Conservation (phyloP, 2,888 invertebrate genomes). For the Andrena trimmerana region DNA sequence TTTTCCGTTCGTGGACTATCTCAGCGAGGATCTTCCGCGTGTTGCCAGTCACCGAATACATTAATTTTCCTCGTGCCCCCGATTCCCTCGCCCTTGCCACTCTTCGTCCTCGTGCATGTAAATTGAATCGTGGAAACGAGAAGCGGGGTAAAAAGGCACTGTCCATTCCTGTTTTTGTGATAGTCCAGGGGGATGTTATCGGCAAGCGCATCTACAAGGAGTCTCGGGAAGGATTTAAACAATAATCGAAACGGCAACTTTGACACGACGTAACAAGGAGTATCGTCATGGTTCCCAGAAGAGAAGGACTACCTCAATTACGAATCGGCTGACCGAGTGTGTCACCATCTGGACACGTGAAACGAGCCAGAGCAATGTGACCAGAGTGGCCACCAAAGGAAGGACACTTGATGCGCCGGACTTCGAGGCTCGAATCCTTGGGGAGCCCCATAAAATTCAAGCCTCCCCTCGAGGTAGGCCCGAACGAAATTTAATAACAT, state of each 20-base stretch:
- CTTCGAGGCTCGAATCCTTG: slow-evolving; percentile 62
- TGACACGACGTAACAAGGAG: too few species aligned
- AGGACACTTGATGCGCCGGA: slow-evolving; percentile 62
- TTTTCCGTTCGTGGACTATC: slow-evolving; percentile 77
- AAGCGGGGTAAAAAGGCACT: background rate
- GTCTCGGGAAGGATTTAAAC: background rate
- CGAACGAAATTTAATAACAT: slow-evolving; percentile 85
- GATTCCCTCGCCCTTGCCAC: background rate
- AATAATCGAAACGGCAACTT: background rate
- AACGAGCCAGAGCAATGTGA: background rate
- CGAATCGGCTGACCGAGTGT: background rate
- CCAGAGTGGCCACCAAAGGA: background rate
- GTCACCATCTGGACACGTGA: background rate
- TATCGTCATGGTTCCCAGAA: background rate
- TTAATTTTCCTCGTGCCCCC: slow-evolving; percentile 55
- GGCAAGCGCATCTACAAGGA: background rate
- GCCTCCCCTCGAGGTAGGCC: slow-evolving; percentile 81
- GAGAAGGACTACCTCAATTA: background rate
- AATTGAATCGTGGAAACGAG: slow-evolving; percentile 32
- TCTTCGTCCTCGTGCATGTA: slow-evolving; percentile 1
- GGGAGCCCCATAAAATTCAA: slow-evolving; percentile 82
- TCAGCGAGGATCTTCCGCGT: slow-evolving; percentile 68
- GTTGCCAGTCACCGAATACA: slow-evolving; percentile 66
- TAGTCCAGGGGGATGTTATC: background rate
- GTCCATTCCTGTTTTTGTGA: background rate